Base-by-base conservation (phyloP, 2,888 invertebrate species). In the Tachina lurida region DNA sequence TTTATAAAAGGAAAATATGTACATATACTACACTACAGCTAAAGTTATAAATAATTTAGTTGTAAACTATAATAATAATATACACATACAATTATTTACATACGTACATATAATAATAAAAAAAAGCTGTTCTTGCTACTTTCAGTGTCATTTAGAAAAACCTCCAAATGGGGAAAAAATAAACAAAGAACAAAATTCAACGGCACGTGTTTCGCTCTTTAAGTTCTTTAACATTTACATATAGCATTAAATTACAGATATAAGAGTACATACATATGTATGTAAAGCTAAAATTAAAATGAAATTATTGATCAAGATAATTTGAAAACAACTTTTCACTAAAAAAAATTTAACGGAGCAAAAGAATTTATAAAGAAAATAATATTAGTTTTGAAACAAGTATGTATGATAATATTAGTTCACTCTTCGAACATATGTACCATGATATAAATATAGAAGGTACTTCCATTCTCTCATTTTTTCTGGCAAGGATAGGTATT, bases 201-300 rank as follows among this genome's bases (percentile, higher is more conserved):
- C 83, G 79, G 83, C 86, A 83, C 86, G 86, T 86, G 86, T 54
- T 10, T 56, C 65, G 31, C 22, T 78, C 19, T 62, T 63, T 43
- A 56, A 56, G 78, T 78, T 63, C 71, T 63, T 79, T 71, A 47
- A 39, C 49, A 67, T 45, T 43, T 49, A 31, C 31, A 4, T 31
- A 15, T 15, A 54, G 60, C 49, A 49, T 62, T 62, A 43, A 56
- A 56, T 73, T 41, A 49, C 41, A 73, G 39, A 60, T 15, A 5
- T 31, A 31, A 0, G 1, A 0, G 31, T 31, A 31, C 7, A 0
- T 31, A 31, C 4, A 0, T 31, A 31, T 7, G 31, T 31, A 31
- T 31, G 7, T 31, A 31, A 60, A 60, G 15, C 9, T 12, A 39
- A 39, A 60, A n/a, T 39, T 15, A n/a, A 39, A 58, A 58, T 10